Evolutionary conservation across 1,140 invertebrate genomes (phyloP), one percentile per base, ranked within the genome.

Genomic region (Euura lappo): DNA sequence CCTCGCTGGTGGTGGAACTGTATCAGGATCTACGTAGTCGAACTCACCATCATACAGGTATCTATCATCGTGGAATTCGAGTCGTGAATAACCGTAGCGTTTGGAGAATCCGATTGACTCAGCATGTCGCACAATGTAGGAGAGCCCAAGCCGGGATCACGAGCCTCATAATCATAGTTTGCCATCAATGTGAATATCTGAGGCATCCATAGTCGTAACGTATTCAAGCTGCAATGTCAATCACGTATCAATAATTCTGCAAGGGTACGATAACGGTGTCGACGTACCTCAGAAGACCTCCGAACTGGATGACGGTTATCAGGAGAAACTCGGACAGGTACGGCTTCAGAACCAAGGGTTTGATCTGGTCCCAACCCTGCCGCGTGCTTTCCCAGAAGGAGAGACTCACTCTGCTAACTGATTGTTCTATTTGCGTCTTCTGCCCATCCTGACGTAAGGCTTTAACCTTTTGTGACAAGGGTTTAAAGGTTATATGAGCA

Each of bases 331-430:
- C 83, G 0, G 75, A 76, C 1, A 85, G 45, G 74, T 89, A 81
- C 1, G 87, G 87, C 0, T 83, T 77, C 5, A 75, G 75, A 75
- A 89, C 85, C 44, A 90, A 77, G 0, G 88, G 88, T 45, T 84
- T 85, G 70, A 89, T 79, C 79, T 90, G 89, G 0, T 77, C 79
- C 3, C 80, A 74, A 3, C 89, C 89, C 0, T 83, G 82, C 2
- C n/a, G 47, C 6, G 79, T 88, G 70, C 85, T 81, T 7, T 87
- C 81, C 71, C 51, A 60, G 5, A 60, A 8, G 8, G 6, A 90
- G 75, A 7, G 68, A 71, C 64, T 79, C 75, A 68, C 82, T 80
- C 81, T 82, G 43, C 69, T 44, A 72, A 4, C 47, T 64, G 45
- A 45, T 66, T 13, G 6, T 65, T 43, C 65, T 46, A 11, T 10